Conservation (phyloP, 2,113 vertebrate genomes). For the Elephas maximus region DNA sequence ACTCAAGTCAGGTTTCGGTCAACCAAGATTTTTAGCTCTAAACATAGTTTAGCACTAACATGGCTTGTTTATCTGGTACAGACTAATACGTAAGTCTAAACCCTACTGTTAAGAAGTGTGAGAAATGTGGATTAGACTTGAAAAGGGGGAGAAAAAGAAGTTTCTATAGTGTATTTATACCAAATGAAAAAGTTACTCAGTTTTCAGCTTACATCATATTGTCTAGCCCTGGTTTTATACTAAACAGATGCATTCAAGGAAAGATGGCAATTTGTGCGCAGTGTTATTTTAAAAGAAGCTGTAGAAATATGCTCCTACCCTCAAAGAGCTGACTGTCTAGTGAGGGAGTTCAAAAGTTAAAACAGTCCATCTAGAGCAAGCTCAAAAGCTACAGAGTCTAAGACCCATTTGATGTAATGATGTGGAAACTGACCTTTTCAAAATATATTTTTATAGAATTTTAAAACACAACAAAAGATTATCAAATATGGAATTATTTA, state of each 20-base stretch:
- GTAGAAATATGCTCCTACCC: not conserved
- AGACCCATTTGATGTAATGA: not conserved
- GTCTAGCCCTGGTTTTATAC: slow-evolving; percentile 3
- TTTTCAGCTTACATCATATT: slow-evolving; percentile 46
- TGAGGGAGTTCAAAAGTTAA: slow-evolving; percentile 21
- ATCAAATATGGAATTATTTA: slow-evolving; percentile 14
- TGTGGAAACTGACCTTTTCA: not conserved
- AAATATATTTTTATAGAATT: slow-evolving; percentile 39
- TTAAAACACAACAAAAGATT: not conserved
- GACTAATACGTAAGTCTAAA: not conserved
- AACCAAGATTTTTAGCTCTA: not conserved
- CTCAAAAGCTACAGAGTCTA: not conserved
- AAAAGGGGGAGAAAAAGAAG: not conserved
- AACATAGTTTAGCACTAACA: not conserved
- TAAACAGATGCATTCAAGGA: slow-evolving; percentile 3
- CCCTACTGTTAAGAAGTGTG: not conserved
- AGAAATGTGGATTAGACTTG: not conserved
- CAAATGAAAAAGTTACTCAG: not conserved
- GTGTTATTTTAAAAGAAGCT: slow-evolving; percentile 30
- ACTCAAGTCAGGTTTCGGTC: not conserved
- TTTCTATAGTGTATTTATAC: not conserved
- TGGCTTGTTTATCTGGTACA: not conserved
- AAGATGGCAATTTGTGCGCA: not conserved
- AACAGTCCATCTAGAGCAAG: not conserved
- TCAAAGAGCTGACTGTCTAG: not conserved